Evolutionary conservation across 1,140 invertebrate species (phyloP).

Genomic region (Drosophila novamexicana): DNA sequence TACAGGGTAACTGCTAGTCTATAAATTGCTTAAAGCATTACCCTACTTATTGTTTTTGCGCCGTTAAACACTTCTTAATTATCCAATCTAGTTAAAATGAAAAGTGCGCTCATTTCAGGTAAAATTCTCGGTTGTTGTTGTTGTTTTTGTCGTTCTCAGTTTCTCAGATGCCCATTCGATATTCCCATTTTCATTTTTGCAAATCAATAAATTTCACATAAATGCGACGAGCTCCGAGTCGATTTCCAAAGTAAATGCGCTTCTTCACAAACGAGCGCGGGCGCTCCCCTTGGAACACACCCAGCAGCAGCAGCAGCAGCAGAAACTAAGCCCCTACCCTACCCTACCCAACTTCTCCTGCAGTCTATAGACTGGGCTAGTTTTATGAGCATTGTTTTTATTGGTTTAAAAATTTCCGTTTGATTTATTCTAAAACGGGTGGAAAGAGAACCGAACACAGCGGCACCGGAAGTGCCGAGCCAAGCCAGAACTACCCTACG

Average conservation of each 20-base stretch:
- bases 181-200: constrained; percentile 57
- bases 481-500: constrained; percentile 24
- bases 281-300: constrained; percentile 65
- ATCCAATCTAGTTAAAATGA: constrained; percentile 52
- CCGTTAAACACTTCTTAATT: not conserved
- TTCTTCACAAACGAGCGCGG: constrained; percentile 70
- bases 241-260: constrained; percentile 64
- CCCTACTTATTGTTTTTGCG: not conserved
- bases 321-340: constrained; percentile 2
- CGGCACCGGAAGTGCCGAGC: constrained; percentile 75
- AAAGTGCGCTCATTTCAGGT: constrained; percentile 54
- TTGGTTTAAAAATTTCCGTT: constrained; percentile 62
- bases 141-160: not conserved
- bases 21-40: not conserved
- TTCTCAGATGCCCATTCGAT: constrained; percentile 18
- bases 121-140: constrained; percentile 6
- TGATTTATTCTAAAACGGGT: constrained; percentile 69
- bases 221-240: constrained; percentile 49
- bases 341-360: not conserved
- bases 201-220: constrained; percentile 77
- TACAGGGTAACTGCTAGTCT: constrained; percentile 38
- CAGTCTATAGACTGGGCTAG: constrained; percentile 40
- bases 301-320: constrained; percentile 11
- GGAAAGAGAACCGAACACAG: constrained; percentile 24
- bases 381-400: constrained; percentile 55